Evolutionary conservation across 2,888 invertebrate species (phyloP), one percentile per base, ranked within the genome.

Genomic region (Argyra leucocephala): DNA sequence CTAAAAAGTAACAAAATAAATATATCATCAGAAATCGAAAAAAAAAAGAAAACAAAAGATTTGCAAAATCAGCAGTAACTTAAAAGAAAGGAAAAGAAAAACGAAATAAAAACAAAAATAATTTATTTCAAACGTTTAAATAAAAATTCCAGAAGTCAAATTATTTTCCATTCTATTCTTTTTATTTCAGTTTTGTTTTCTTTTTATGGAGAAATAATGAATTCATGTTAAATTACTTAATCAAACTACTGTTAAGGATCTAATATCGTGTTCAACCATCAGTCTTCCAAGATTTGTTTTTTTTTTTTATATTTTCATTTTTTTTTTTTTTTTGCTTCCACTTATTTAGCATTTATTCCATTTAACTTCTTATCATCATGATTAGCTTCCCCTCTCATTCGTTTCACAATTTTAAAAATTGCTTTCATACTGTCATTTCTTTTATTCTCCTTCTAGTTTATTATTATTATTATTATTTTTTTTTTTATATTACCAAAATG

Each of bases 191-290:
- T 12, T 48, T 48, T 48, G 12, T 48, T 48, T 37, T 48, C 15
- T 18, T 48, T 48, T 48, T 48, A 15, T 2, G 10, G 15, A 48
- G 12, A 5, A 3, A 15, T 48, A 48, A 48, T 48, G 48, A 48
- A 48, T 48, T 48, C 48, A 48, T 48, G 48, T 48, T 48, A 48
- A 48, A 48, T 48, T 48, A 48, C 48, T 48, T 48, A 48, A 48
- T 48, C 48, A 48, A 48, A 48, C 15, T 48, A 15, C 48, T 18
- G 48, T 48, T 48, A 48, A 48, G 48, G 48, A 48, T 48, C 48
- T 48, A 48, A 48, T 48, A 48, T 48, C 48, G 15, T 48, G 48
- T 48, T 48, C 9, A 48, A n/a, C 48, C 48, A 48, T 48, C 48
- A 48, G 48, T 48, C 48, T 48, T 48, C 48, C 5, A 48, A 48